Evolutionary conservation across 2,888 invertebrate species (phyloP).

Genomic region (Caenorhabditis panamensis): DNA sequence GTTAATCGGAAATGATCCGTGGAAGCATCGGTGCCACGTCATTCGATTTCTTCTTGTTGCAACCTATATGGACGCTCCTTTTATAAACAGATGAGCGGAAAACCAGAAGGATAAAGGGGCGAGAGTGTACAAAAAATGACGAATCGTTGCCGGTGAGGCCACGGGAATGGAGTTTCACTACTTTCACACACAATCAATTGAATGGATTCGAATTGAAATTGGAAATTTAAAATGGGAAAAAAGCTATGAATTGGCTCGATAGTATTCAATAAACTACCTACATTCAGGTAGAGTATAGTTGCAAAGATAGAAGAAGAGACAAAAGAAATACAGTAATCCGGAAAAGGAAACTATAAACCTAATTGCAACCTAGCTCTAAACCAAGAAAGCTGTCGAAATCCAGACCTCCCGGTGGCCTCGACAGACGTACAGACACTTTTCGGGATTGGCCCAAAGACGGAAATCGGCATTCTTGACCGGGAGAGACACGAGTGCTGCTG

Average conservation of each 20-base stretch:
- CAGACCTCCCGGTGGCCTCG: constrained; percentile 20
- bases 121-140: constrained; percentile 27
- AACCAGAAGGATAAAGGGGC: constrained; percentile 38
- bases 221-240: constrained; percentile 2
- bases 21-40: constrained; percentile 33
- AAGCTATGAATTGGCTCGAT: background rate
- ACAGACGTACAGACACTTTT: constrained; percentile 14
- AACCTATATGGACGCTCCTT: constrained; percentile 44
- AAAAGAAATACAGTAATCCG: too few relatives aligned
- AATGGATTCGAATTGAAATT: background rate
- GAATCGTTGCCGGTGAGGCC: constrained; percentile 1
- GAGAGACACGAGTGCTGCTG: constrained; percentile 27
- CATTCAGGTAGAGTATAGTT: too few relatives aligned
- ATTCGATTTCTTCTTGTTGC: constrained; percentile 36
- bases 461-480: constrained; percentile 45
- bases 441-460: constrained; percentile 37
- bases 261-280: too few relatives aligned
- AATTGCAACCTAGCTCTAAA: too few relatives aligned
- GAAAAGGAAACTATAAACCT: too few relatives aligned
- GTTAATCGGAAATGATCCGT: constrained; percentile 12
- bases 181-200: constrained; percentile 29
- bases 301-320: too few relatives aligned
- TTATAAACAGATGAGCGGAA: constrained; percentile 41
- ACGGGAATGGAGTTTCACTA: constrained; percentile 21
- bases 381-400: too few relatives aligned